These are phyloP conservation scores for Brachynemurus nebulosus DNA, from an alignment of 2,888 invertebrate species.

Conservation along the genomic window DNA sequence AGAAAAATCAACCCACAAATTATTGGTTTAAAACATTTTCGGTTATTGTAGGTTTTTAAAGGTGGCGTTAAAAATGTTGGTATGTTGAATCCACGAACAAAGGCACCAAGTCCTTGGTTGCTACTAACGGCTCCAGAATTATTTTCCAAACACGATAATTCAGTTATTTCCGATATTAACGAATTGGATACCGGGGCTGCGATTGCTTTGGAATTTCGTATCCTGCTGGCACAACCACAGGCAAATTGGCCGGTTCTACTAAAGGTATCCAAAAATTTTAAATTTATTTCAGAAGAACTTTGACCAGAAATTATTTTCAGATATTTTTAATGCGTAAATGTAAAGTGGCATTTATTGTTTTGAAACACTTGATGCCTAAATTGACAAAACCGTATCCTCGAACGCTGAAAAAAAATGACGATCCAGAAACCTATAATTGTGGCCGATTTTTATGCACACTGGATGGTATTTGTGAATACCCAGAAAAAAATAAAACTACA, in stretches of 20 bases:
- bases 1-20: not conserved
- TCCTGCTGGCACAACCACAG: conserved; percentile 61
- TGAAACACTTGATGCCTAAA: conserved; percentile 33
- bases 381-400: not conserved
- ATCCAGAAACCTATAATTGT: conserved; percentile 32
- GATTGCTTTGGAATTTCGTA: conserved; percentile 53
- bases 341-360: conserved; percentile 42
- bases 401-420: not conserved
- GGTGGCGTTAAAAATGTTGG: conserved; percentile 41
- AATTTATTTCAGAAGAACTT: not conserved
- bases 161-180: conserved; percentile 29
- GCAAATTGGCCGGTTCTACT: conserved; percentile 62
- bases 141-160: conserved; percentile 34
- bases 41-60: conserved; percentile 30
- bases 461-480: conserved; percentile 37
- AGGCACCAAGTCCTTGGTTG: conserved; percentile 53
- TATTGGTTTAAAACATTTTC: not conserved
- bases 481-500: conserved; percentile 18
- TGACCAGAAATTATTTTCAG: conserved; percentile 29
- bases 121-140: conserved; percentile 50
- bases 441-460: conserved; percentile 57
- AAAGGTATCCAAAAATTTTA: conserved; percentile 37
- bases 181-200: conserved; percentile 45
- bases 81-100: conserved; percentile 38
- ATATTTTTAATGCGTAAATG: conserved; percentile 59